A percentile compares a stretch with the other conserved stretches of the same genome.
phyloP scores from a whole-genome alignment of 2,113 vertebrate genomes.

The Pollachius pollachius region DNA sequence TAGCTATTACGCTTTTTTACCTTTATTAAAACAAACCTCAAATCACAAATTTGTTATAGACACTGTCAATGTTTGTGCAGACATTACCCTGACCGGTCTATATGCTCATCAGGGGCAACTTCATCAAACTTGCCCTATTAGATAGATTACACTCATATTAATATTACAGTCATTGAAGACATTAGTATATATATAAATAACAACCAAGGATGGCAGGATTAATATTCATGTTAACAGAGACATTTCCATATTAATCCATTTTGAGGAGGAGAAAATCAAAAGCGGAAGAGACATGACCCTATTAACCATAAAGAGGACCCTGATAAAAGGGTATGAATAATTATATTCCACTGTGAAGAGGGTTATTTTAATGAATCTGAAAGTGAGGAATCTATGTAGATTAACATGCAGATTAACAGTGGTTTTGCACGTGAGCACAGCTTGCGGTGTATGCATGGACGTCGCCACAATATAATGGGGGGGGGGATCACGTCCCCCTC shows the following conservation, averaged over 20 bases:
- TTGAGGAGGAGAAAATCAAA: constrained; percentile 5
- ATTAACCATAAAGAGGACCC: background rate
- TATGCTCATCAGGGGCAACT: too few species aligned
- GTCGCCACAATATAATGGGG: too few species aligned
- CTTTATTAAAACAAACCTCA: too few species aligned
- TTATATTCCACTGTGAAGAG: constrained; percentile 15
- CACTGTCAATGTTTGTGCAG: too few species aligned
- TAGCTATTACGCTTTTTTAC: too few species aligned
- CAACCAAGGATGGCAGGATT: background rate
- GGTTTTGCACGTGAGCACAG: background rate
- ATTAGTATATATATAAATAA: too few species aligned
- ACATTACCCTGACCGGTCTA: too few species aligned
- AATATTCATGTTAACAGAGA: background rate
- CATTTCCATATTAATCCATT: constrained; percentile 12
- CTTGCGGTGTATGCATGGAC: background rate
- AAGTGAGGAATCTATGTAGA: background rate
- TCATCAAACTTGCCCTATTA: too few species aligned
- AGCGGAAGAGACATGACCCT: background rate
- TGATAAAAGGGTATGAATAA: background rate
- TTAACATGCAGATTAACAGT: background rate
- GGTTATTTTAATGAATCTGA: constrained; percentile 8
- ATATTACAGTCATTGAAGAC: too few species aligned
- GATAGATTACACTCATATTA: too few species aligned
- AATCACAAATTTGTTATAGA: too few species aligned
- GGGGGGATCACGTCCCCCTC: too few species aligned